Base-by-base conservation (phyloP, 2,888 invertebrate genomes). In the Hermaeophaga mercurialis region DNA sequence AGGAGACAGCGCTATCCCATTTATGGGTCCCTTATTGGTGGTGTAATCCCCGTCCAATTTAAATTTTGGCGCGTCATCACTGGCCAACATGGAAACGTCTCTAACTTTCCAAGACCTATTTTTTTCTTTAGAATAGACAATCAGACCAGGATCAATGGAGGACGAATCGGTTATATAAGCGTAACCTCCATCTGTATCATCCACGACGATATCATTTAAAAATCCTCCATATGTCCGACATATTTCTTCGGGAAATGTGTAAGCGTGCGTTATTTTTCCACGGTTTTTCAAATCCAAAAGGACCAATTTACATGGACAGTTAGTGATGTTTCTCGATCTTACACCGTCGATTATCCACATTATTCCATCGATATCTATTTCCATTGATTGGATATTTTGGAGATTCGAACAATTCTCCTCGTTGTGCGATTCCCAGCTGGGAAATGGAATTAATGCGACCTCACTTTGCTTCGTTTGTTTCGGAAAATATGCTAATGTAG, bases 141-240 rank as follows among this genome's bases (percentile, higher is more conserved):
- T 84, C 52, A 90, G 82, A 24, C 88, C 88, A 0, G 89, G 88
- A 73, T 88, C 86, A 1, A 80, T 77, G 2, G 79, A 80, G 67
- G 85, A 84, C 68, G 82, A 84, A 71, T 89, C 89, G 0, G 87
- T 86, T 22, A 89, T 88, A 68, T 88, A 89, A 8, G 88, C 89
- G 68, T 81, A 84, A 28, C 80, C 82, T n/a, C 81, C 82, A 67
- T 85, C 85, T 59, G 85, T 84, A 71, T 86, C 84, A 68, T 88
- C 89, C 9, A 89, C 76, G 0, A 89, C 89, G 18, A 89, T 80
- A 69, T 89, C 89, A 70, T 87, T 87, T 22, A 89, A 73, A 63
- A 85, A 84, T 5, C 85, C 84, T 0, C 80, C 81, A 19, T 81
- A 79, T 0, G 77, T 75, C 3, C 81, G 79, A 3, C 84, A 82